Percentiles rank a stretch among this genome's conserved stretches.
Conservation (phyloP, 2,888 invertebrate genomes). For the Cosmia pyralina region DNA sequence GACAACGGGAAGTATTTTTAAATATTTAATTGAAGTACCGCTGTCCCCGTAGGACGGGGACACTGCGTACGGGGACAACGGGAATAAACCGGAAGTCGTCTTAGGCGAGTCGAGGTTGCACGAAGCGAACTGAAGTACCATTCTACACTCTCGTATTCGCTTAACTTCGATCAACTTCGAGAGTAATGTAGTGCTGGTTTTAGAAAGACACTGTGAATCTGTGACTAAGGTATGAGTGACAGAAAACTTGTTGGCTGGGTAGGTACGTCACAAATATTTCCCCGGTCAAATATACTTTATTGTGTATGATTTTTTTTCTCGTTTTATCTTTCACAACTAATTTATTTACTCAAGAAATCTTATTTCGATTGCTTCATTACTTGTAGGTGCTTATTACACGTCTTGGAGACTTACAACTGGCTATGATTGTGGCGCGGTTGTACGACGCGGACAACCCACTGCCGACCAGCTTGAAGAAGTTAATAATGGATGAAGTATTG, state of each 20-base stretch:
- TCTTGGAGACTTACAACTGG: constrained; percentile 98
- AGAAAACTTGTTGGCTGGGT: background rate
- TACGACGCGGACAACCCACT: constrained; percentile 95
- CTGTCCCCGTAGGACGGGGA: too few species aligned
- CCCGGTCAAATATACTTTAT: background rate
- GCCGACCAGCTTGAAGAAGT: constrained; percentile 92
- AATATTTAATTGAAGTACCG: too few species aligned
- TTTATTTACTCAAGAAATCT: background rate
- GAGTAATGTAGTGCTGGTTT: too few species aligned
- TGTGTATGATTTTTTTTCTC: background rate
- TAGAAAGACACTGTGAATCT: too few species aligned
- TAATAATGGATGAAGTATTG: constrained; percentile 94
- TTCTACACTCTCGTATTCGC: too few species aligned
- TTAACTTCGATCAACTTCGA: too few species aligned
- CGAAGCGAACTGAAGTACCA: too few species aligned
- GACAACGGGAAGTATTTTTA: too few species aligned
- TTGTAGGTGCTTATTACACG: constrained; percentile 95
- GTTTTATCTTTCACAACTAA: background rate
- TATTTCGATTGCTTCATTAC: background rate
- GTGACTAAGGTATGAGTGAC: too few species aligned
- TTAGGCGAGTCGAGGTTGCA: too few species aligned
- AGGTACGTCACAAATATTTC: background rate
- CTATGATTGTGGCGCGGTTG: constrained; percentile 97
- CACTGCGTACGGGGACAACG: too few species aligned
- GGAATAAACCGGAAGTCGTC: too few species aligned